Conservation (phyloP, 1,140 invertebrate genomes). For the Gryllus bimaculatus region DNA sequence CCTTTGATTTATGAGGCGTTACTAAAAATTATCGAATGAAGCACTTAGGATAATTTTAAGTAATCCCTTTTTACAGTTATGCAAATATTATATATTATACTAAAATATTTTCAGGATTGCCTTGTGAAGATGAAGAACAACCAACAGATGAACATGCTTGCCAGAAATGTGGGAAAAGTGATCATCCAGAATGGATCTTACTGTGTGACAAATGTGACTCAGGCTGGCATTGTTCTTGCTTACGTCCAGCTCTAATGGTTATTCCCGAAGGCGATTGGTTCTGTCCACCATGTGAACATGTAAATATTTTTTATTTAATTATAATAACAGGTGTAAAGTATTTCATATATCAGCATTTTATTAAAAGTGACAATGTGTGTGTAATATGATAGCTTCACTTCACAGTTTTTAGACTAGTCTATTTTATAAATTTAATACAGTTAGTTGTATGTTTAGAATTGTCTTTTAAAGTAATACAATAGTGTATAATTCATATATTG, state of each 20-base stretch:
- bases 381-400: too few species aligned
- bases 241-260: constrained; percentile 78
- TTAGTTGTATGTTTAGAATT: too few species aligned
- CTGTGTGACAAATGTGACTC: constrained; percentile 90
- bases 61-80: too few species aligned
- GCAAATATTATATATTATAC: too few species aligned
- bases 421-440: too few species aligned
- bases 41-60: too few species aligned
- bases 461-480: too few species aligned
- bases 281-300: constrained; percentile 90
- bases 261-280: constrained; percentile 96
- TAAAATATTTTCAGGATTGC: not conserved
- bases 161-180: constrained; percentile 73
- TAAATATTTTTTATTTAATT: constrained; percentile 31
- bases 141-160: constrained; percentile 62
- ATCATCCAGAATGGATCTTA: constrained; percentile 93
- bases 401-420: too few species aligned
- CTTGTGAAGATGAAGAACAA: constrained; percentile 23
- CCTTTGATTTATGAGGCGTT: too few species aligned
- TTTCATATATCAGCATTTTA: not conserved
- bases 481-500: too few species aligned
- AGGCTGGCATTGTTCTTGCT: constrained; percentile 90
- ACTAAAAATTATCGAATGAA: too few species aligned
- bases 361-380: too few species aligned
- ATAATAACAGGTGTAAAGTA: not conserved